A percentile compares a stretch with the other conserved stretches of the same genome.
phyloP scores from a whole-genome alignment of 1,140 invertebrate genomes.

The Littorina saxatilis region DNA sequence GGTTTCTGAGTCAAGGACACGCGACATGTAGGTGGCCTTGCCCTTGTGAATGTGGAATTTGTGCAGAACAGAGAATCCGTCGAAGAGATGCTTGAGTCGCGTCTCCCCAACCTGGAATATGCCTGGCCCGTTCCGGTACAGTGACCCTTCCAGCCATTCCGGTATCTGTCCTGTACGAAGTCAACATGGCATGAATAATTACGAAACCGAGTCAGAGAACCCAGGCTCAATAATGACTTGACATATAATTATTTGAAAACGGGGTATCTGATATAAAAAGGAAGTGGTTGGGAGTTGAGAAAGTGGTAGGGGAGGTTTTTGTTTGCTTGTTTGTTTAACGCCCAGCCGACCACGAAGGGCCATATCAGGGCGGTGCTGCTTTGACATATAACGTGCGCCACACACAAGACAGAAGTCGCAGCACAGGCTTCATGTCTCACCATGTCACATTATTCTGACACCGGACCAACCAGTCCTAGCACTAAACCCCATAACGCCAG shows the following conservation, averaged over 20 bases:
- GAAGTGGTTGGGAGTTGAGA: background rate
- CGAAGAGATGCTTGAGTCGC: slow-evolving; percentile 89
- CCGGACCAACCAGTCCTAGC: no score
- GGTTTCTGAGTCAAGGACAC: slow-evolving; percentile 86
- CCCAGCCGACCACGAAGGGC: no score
- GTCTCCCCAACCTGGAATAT: slow-evolving; percentile 85
- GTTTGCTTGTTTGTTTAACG: no score
- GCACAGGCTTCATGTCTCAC: no score
- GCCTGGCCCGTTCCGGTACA: slow-evolving; percentile 91
- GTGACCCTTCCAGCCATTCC: slow-evolving; percentile 85
- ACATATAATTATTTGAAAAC: background rate
- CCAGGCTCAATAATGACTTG: background rate
- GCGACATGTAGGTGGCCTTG: slow-evolving; percentile 82
- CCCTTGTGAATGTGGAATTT: slow-evolving; percentile 78
- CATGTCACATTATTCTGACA: no score
- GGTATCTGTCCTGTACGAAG: slow-evolving; percentile 82
- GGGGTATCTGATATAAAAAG: background rate
- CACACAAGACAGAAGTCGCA: no score
- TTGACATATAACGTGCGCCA: no score
- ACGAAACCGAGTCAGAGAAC: background rate
- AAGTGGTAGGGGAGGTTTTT: background rate
- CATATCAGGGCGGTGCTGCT: no score
- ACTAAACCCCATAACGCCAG: background rate
- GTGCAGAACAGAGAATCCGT: slow-evolving; percentile 89
- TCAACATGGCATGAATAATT: no score